Evolutionary conservation across 1,140 invertebrate genomes (phyloP), one percentile per base, ranked within the genome.

Genomic region (Sarcophaga bullata): DNA sequence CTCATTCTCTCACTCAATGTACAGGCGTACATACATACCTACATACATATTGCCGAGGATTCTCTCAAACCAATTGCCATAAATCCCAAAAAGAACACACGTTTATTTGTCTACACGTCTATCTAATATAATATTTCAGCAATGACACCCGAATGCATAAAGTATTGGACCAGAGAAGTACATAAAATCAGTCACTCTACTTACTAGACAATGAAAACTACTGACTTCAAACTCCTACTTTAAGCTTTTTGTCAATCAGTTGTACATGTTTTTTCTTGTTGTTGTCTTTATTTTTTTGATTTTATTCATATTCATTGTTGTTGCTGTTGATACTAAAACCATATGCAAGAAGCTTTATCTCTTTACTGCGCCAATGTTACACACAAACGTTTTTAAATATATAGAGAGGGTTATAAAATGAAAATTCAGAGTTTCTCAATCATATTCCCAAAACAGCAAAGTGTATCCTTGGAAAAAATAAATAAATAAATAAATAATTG

Each of bases 161-260:
- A 58, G 54, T 58, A 58, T n/a, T 58, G 54, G 54, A 58, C 4
- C 54, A 37, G 25, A 37, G 25, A 37, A n/a, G n/a, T 58, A 58
- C n/a, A 58, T 58, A 13, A 58, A n/a, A 58, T 58, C 54, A 58
- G 54, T 58, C 54, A 58, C 15, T 58, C 25, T 58, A 58, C 54
- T n/a, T 58, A 58, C 54, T 58, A 58, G 54, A 58, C 54, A 58
- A n/a, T 58, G 54, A 58, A 58, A 58, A 58, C 54, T 58, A 58
- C 54, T 58, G n/a, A 58, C 54, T 58, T 58, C 54, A 58, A 58
- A 58, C 54, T 58, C 54, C 54, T 58, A 7, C 54, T 58, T 58
- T 58, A 13, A 58, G 15, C 54, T 58, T 58, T 58, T 58, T 58
- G 54, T 58, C 54, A 58, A 58, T 58, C 54, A 13, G 25, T 37